These are phyloP conservation scores for Zonitis immaculata DNA, from an alignment of 2,888 invertebrate species.

Conservation along the genomic window DNA sequence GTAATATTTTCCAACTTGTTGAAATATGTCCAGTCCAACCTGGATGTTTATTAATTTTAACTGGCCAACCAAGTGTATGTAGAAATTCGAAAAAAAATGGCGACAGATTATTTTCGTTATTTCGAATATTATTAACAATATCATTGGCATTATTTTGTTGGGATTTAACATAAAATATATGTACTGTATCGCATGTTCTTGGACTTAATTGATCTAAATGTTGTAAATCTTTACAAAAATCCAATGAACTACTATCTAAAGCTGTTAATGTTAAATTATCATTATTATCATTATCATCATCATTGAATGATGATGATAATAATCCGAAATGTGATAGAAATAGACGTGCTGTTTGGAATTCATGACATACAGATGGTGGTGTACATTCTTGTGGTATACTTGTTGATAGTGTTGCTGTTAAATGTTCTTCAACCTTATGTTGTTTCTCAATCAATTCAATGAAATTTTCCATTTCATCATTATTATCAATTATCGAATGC, in stretches of 20 bases:
- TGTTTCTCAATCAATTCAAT: slow-evolving; percentile 70
- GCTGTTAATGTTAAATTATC: slow-evolving; percentile 59
- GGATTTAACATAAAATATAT: slow-evolving; percentile 88
- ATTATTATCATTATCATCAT: slow-evolving; percentile 28
- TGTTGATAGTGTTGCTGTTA: slow-evolving; percentile 31
- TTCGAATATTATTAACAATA: slow-evolving; percentile 70
- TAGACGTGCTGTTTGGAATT: slow-evolving; percentile 92
- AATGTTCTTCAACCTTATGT: slow-evolving; percentile 48
- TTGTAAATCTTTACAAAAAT: slow-evolving; percentile 76
- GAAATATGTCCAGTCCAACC: slow-evolving; percentile 92
- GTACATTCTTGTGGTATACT: slow-evolving; percentile 62
- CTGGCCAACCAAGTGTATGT: slow-evolving; percentile 81
- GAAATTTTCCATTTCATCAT: slow-evolving; percentile 58
- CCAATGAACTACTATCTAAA: slow-evolving; percentile 64
- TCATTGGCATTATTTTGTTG: slow-evolving; percentile 74
- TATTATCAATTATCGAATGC: slow-evolving; percentile 64
- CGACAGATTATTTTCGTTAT: slow-evolving; percentile 49
- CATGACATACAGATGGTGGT: slow-evolving; percentile 78
- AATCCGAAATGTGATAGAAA: slow-evolving; percentile 96
- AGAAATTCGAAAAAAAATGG: slow-evolving; percentile 56
- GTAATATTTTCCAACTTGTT: slow-evolving; percentile 67
- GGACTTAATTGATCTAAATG: slow-evolving; percentile 81
- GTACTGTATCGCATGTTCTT: slow-evolving; percentile 85
- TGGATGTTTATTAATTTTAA: slow-evolving; percentile 77
- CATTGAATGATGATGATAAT: slow-evolving; percentile 57